These are phyloP conservation scores for Ellobius talpinus DNA, from an alignment of 2,113 vertebrate species.

Conservation along the genomic window DNA sequence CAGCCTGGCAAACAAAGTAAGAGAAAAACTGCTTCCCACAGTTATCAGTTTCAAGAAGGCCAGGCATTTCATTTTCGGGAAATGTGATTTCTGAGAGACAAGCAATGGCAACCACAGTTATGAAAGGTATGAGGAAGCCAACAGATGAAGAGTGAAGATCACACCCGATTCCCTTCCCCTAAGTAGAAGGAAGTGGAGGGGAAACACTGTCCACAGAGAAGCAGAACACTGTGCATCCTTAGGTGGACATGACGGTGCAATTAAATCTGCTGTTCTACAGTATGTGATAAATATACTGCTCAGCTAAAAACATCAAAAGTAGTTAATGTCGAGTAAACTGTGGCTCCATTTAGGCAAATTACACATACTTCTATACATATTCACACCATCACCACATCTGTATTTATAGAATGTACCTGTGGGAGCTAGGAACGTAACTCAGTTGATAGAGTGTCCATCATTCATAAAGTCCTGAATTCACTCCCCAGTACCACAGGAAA, in stretches of 20 bases:
- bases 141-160: slow-evolving; percentile 14
- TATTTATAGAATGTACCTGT: neutral
- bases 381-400: neutral
- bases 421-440: neutral
- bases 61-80: slow-evolving; percentile 60
- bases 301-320: neutral
- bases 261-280: neutral
- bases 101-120: slow-evolving; percentile 38
- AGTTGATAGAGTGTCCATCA: neutral
- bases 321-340: neutral
- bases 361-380: neutral
- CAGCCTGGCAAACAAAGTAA: neutral
- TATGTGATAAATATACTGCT: neutral
- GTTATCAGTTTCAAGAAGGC: slow-evolving; percentile 58
- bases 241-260: neutral
- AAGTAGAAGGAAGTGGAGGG: neutral
- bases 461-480: neutral
- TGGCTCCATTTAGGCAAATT: slow-evolving; percentile 15
- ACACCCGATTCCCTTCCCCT: neutral
- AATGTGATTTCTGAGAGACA: slow-evolving; percentile 59
- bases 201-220: neutral
- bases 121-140: slow-evolving; percentile 54
- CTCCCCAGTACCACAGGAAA: neutral
- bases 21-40: slow-evolving; percentile 32
- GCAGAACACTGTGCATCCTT: neutral